Conservation (phyloP, 2,113 vertebrate genomes). For the Okapia johnstoni region DNA sequence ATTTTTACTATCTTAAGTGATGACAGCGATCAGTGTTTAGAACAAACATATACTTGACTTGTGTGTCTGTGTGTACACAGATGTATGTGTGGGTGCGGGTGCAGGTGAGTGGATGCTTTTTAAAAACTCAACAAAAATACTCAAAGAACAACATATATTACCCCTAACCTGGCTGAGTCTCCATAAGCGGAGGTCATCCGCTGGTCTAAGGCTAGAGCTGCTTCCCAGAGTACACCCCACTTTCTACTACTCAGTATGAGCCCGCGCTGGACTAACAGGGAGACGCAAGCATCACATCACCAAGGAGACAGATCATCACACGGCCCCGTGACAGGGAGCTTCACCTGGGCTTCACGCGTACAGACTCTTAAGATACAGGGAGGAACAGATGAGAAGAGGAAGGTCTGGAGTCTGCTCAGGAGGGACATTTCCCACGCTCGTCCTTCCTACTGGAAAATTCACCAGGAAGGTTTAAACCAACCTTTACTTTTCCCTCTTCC, state of each 20-base stretch:
- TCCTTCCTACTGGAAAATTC: neutral
- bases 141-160: neutral
- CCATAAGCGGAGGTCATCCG: neutral
- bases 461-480: conserved; percentile 61
- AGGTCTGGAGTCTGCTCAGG: neutral
- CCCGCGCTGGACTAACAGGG: neutral
- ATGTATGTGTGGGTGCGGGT: neutral
- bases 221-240: neutral
- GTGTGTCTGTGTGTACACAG: too few species aligned
- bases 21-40: neutral
- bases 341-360: neutral
- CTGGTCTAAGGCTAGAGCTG: neutral
- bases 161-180: neutral
- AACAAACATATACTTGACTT: neutral
- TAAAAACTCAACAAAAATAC: neutral
- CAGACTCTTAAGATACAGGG: neutral
- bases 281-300: neutral
- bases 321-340: neutral
- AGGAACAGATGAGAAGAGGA: neutral
- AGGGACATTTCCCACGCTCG: fast-evolving
- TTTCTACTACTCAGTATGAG: neutral
- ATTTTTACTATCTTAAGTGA: neutral
- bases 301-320: neutral
- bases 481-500: conserved; percentile 97
- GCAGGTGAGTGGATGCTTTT: neutral